Conservation (phyloP, 1,140 invertebrate species). For the Pseudomyrmex concolor region DNA sequence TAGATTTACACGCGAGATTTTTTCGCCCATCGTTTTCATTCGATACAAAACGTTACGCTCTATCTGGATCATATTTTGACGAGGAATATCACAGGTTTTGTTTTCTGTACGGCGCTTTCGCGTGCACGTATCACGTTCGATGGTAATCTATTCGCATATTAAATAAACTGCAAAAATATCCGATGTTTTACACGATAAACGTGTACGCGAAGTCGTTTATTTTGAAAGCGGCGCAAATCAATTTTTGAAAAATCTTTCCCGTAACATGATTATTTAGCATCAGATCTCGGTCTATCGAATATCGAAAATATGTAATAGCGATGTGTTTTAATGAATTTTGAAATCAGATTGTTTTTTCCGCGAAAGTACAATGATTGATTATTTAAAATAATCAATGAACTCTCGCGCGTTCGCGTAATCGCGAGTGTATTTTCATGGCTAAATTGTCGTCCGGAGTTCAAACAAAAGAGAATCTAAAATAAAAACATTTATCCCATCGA, state of each 20-base stretch:
- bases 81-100: background rate
- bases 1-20: background rate
- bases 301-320: background rate
- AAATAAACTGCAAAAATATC: conserved; percentile 48
- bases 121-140: conserved; percentile 11
- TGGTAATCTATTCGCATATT: conserved; percentile 62
- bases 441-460: too few species aligned
- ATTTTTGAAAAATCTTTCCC: background rate
- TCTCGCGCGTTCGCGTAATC: too few species aligned
- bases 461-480: too few species aligned
- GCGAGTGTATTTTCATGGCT: too few species aligned
- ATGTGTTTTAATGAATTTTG: background rate
- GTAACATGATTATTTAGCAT: background rate
- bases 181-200: conserved; percentile 22
- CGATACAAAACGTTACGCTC: conserved; percentile 24
- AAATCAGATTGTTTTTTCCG: too few species aligned
- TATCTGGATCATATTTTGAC: background rate
- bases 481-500: too few species aligned
- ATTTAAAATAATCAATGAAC: background rate
- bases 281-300: background rate
- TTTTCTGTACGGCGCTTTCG: background rate
- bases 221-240: conserved; percentile 11
- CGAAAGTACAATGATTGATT: too few species aligned
- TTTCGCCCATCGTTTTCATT: conserved; percentile 15
- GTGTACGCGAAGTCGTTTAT: background rate